Conservation (phyloP, 2,113 vertebrate genomes). For the Oreochromis niloticus region DNA sequence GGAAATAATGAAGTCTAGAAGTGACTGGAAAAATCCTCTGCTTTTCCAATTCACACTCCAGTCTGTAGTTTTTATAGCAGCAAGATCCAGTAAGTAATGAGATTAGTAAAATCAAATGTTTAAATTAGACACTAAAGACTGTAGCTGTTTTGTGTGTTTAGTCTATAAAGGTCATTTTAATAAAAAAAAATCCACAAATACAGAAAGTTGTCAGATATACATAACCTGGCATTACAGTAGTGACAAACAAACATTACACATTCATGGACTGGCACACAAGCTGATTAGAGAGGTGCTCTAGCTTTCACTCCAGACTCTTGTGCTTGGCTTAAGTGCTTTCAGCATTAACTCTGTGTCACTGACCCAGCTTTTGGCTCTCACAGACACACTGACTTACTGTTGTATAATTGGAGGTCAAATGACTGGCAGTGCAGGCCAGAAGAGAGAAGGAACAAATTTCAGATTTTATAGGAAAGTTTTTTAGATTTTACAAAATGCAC, state of each 20-base stretch:
- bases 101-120: neutral
- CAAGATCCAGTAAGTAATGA: neutral
- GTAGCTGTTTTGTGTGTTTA: neutral
- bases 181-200: neutral
- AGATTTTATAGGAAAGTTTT: neutral
- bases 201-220: neutral
- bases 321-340: neutral
- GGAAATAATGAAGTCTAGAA: neutral
- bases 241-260: neutral
- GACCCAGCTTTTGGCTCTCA: neutral
- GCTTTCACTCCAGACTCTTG: neutral
- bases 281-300: neutral
- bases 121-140: neutral
- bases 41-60: neutral
- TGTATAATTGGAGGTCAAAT: neutral
- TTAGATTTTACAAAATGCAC: neutral
- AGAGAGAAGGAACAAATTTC: neutral
- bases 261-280: neutral
- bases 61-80: neutral
- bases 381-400: neutral
- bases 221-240: neutral
- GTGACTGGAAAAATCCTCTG: neutral
- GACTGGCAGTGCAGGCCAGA: neutral
- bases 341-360: slow-evolving; percentile 1
- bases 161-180: neutral